Base-by-base conservation (phyloP, 2,113 vertebrate genomes). In the Bufo gargarizans region DNA sequence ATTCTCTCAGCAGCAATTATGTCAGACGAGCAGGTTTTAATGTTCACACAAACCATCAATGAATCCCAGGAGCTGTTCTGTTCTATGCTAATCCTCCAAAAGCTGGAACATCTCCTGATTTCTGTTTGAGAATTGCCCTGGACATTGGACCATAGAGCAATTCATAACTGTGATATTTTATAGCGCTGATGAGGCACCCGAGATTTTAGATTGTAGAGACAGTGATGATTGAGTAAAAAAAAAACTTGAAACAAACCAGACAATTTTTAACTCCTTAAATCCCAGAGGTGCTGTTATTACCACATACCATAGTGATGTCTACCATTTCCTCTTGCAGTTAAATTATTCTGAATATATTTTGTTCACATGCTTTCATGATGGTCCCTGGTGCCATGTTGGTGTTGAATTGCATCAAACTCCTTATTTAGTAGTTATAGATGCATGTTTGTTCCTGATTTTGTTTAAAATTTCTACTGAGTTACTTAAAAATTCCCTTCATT, bases 1-100 rank as follows among this genome's bases (percentile, higher is more conserved):
- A 88, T 81, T 88, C 65, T 72, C 79, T 83, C 80, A 83, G 80
- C 86, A 83, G 43, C 20, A 88, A 82, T 88, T 88, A 76, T 83
- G 86, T 74, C 56, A 83, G 86, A 83, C 80, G 77, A 77, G 71
- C 79, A 65, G 71, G 71, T 83, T 33, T 77, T 82, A 77, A 88
- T 83, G 80, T 88, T 83, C 61, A 82, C 79, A 83, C 79, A 83
- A 77, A 45, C 58, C 58, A 82, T 88, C 78, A 63, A 83, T 45
- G 56, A 82, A 88, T 83, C 86, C 80, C 86, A 83, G 80, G 86
- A 88, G 86, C 55, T 47, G 67, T 59, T 76, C 45, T 82, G 78
- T 88, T 82, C 79, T 76, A 79, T 82, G 86, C 77, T 74, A 82
- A 82, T 88, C 80, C 45, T 74, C 86, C 45, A 47, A 77, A 76